Percentiles rank a stretch among this genome's conserved stretches.
phyloP scores from a whole-genome alignment of 2,797 vertebrate species.

The Micropoecilia bifurca region DNA sequence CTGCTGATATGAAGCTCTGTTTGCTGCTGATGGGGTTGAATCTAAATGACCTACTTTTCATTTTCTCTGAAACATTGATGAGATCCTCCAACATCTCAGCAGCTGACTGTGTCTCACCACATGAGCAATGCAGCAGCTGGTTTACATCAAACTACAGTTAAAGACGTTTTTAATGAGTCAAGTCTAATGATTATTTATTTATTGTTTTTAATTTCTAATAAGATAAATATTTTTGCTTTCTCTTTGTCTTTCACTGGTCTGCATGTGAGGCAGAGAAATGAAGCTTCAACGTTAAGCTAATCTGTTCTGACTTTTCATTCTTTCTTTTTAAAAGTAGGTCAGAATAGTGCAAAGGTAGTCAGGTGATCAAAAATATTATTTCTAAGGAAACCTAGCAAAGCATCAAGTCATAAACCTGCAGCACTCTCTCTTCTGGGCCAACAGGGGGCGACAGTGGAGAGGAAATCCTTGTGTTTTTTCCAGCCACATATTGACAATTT shows the following conservation, averaged over 20 bases:
- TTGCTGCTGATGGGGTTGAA: background rate
- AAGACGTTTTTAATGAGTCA: background rate
- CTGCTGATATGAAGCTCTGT: background rate
- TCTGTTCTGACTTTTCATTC: too few species aligned
- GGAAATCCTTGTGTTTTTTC: too few species aligned
- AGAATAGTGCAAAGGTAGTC: too few species aligned
- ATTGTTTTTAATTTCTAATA: background rate
- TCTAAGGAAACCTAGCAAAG: too few species aligned
- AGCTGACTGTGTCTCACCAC: background rate
- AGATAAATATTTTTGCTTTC: background rate
- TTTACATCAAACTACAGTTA: background rate
- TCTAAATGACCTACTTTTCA: conserved; percentile 4
- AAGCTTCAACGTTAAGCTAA: too few species aligned
- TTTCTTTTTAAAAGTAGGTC: too few species aligned
- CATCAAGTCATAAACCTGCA: too few species aligned
- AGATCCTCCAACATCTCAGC: background rate
- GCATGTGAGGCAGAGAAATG: too few species aligned
- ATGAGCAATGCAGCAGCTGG: background rate
- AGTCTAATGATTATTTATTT: background rate
- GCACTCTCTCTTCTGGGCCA: too few species aligned
- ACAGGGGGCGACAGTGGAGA: too few species aligned
- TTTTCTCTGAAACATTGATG: conserved; percentile 6
- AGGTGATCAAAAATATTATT: too few species aligned
- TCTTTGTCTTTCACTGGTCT: background rate
- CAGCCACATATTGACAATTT: too few species aligned